A percentile compares a stretch with the other conserved stretches of the same genome.
Evolutionary conservation across 1,140 invertebrate genomes (phyloP).

Genomic region (Dufourea novaeangliae): DNA sequence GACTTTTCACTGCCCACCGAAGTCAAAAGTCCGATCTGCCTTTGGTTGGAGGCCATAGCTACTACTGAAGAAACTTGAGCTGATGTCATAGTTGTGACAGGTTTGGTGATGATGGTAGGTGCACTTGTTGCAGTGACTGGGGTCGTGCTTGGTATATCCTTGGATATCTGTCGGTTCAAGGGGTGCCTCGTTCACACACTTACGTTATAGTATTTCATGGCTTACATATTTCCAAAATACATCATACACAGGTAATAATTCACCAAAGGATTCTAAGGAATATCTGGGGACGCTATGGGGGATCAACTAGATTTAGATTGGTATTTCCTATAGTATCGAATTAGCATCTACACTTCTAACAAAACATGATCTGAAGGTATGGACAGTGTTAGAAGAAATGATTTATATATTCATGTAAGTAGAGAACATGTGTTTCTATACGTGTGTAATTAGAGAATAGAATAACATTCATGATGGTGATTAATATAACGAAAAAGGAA

Average conservation of each 20-base stretch:
- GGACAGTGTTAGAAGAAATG: constrained; percentile 38
- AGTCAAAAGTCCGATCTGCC: constrained; percentile 73
- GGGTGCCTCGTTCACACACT: constrained; percentile 78
- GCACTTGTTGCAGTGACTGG: constrained; percentile 75
- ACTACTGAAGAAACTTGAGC: constrained; percentile 74
- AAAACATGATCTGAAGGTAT: constrained; percentile 27
- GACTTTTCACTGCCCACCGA: constrained; percentile 66
- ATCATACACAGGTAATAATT: constrained; percentile 54
- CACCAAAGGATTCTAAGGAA: constrained; percentile 29
- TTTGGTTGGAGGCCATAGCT: constrained; percentile 72
- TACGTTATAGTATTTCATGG: constrained; percentile 54
- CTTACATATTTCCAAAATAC: constrained; percentile 57
- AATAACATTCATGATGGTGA: constrained; percentile 35
- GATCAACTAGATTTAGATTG: constrained; percentile 38
- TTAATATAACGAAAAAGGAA: constrained; percentile 28
- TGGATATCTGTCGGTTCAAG: constrained; percentile 84
- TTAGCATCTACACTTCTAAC: constrained; percentile 42
- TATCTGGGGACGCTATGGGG: constrained; percentile 30
- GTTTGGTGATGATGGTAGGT: constrained; percentile 78
- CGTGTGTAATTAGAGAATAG: constrained; percentile 32
- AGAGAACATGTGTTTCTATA: constrained; percentile 15
- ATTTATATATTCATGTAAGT: constrained; percentile 38
- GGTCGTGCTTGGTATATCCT: constrained; percentile 82
- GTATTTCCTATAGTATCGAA: constrained; percentile 49
- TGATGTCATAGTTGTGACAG: constrained; percentile 73